phyloP scores from a whole-genome alignment of 2,797 vertebrate species.

The Zalophus californianus region DNA sequence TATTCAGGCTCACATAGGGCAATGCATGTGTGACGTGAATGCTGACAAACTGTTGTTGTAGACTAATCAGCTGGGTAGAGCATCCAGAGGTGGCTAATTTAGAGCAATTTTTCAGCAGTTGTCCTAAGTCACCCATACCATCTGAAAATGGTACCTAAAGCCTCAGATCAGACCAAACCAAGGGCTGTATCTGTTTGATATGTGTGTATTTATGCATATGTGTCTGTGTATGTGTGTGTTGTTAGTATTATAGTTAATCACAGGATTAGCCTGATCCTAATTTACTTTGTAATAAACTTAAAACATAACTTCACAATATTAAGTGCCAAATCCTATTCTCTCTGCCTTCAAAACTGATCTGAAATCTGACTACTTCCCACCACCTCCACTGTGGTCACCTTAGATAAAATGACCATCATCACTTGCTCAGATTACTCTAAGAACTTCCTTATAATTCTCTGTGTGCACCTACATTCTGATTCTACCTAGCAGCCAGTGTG shows the following conservation, averaged over 20 bases:
- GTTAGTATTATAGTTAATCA: background rate
- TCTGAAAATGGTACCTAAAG: background rate
- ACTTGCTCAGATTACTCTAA: background rate
- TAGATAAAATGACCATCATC: background rate
- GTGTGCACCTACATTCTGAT: background rate
- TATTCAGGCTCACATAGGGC: background rate
- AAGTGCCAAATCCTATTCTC: background rate
- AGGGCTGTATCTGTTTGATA: background rate
- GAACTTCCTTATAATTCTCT: background rate
- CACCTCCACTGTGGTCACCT: background rate
- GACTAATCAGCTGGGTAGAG: background rate
- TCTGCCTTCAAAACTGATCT: slow-evolving; percentile 27
- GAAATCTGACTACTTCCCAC: background rate
- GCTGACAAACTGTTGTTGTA: background rate
- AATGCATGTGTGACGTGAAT: background rate
- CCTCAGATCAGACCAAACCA: background rate
- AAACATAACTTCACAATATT: background rate
- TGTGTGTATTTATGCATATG: background rate
- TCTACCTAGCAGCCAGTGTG: background rate
- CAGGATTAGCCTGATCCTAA: background rate
- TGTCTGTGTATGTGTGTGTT: background rate
- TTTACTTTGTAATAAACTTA: slow-evolving; percentile 57
- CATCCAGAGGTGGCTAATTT: background rate
- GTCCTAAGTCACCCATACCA: background rate
- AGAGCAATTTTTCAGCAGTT: background rate